These are phyloP conservation scores for Coranthus polyacanthus DNA, from an alignment of 2,797 vertebrate genomes.

Conservation along the genomic window DNA sequence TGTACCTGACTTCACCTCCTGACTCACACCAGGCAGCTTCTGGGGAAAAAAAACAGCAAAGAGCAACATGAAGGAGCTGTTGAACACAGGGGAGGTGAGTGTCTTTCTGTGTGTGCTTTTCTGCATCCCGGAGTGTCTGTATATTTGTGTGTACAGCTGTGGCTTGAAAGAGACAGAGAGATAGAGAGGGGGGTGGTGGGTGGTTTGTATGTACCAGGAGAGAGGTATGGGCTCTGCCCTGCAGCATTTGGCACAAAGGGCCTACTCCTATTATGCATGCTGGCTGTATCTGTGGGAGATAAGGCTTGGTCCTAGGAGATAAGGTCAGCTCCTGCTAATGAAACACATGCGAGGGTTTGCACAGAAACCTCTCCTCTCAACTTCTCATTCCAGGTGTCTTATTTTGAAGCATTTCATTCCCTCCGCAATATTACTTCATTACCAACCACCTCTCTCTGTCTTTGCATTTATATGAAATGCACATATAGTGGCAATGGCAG, in stretches of 20 bases:
- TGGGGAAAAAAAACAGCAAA: conserved; percentile 18
- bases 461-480: conserved; percentile 52
- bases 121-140: conserved; percentile 55
- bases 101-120: conserved; percentile 58
- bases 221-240: conserved; percentile 61
- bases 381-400: conserved; percentile 60
- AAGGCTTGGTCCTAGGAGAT: conserved; percentile 75
- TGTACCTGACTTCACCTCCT: conserved; percentile 37
- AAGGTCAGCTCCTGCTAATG: conserved; percentile 77
- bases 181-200: background rate
- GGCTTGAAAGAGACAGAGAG: conserved; percentile 58
- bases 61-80: conserved; percentile 47
- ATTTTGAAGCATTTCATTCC: conserved; percentile 57
- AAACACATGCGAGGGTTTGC: conserved; percentile 75
- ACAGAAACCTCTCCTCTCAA: conserved; percentile 46
- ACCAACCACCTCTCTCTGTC: conserved; percentile 28
- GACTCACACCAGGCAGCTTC: conserved; percentile 48
- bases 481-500: background rate
- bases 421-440: conserved; percentile 37
- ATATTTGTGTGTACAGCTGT: conserved; percentile 71
- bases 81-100: conserved; percentile 53
- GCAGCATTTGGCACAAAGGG: conserved; percentile 80
- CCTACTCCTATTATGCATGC: conserved; percentile 82
- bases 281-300: conserved; percentile 70
- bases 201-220: conserved; percentile 56